phyloP scores from a whole-genome alignment of 2,113 vertebrate genomes.

The Phainopepla nitens region DNA sequence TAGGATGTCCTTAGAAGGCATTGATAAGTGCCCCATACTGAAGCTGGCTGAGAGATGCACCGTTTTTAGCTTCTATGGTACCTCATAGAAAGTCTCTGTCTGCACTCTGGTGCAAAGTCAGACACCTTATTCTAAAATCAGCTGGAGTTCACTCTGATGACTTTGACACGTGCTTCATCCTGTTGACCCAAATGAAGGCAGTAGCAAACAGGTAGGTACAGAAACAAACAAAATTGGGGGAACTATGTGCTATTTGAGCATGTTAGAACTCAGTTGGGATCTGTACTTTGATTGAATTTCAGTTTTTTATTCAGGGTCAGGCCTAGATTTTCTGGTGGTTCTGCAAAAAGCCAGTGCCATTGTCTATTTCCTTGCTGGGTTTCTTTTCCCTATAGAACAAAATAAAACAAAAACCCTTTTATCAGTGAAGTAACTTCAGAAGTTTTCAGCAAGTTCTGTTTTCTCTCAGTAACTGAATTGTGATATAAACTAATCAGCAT shows the following conservation, averaged over 20 bases:
- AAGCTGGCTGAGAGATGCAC: not conserved
- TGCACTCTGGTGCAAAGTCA: not conserved
- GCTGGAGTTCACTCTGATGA: not conserved
- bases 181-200: not conserved
- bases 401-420: not conserved
- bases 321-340: not conserved
- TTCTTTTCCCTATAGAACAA: not conserved
- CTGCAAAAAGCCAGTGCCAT: constrained; percentile 14
- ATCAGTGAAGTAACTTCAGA: not conserved
- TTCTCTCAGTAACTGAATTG: not conserved
- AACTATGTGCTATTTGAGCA: not conserved
- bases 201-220: constrained; percentile 12
- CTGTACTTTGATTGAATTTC: not conserved
- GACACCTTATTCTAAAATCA: not conserved
- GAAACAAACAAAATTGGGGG: not conserved
- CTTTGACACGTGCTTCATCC: not conserved
- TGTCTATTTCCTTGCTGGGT: not conserved
- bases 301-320: not conserved
- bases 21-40: not conserved
- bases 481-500: not conserved
- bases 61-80: not conserved
- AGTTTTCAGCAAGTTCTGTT: not conserved
- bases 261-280: not conserved
- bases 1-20: not conserved
- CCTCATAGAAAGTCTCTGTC: not conserved